These are phyloP conservation scores for Albula glossodonta DNA, from an alignment of 2,113 vertebrate genomes.

Conservation along the genomic window DNA sequence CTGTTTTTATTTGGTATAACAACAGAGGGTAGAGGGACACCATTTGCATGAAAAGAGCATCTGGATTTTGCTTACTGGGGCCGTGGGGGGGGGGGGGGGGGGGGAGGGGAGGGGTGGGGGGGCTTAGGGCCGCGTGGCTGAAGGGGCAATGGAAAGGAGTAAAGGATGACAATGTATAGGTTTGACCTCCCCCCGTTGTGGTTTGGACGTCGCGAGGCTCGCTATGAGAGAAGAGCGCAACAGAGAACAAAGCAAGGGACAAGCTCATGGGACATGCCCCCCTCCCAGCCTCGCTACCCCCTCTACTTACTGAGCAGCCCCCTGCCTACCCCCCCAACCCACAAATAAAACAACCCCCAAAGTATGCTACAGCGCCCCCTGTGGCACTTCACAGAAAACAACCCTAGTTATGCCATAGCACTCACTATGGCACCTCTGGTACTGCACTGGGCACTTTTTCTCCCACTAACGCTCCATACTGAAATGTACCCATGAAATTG, in stretches of 20 bases:
- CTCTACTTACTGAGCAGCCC: not conserved
- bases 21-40: constrained; percentile 65
- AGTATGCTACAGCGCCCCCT: not conserved
- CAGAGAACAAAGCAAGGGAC: constrained; percentile 25
- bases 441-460: too few species aligned
- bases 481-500: too few species aligned
- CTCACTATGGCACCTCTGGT: not conserved
- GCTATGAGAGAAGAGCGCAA: not conserved
- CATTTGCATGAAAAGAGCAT: constrained; percentile 79
- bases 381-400: not conserved
- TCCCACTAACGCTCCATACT: too few species aligned
- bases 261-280: not conserved
- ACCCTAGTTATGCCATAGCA: not conserved
- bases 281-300: too few species aligned
- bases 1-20: constrained; percentile 78
- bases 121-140: constrained; percentile 41
- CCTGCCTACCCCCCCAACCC: not conserved
- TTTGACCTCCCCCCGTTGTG: constrained; percentile 55
- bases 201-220: constrained; percentile 13
- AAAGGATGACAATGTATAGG: constrained; percentile 65
- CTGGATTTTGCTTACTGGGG: constrained; percentile 27
- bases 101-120: not conserved
- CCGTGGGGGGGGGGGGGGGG: constrained; percentile 11
- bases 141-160: constrained; percentile 60
- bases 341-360: not conserved